Evolutionary conservation across 2,888 invertebrate genomes (phyloP), one percentile per base, ranked within the genome.

Genomic region (Dasysyrphus albostriatus): DNA sequence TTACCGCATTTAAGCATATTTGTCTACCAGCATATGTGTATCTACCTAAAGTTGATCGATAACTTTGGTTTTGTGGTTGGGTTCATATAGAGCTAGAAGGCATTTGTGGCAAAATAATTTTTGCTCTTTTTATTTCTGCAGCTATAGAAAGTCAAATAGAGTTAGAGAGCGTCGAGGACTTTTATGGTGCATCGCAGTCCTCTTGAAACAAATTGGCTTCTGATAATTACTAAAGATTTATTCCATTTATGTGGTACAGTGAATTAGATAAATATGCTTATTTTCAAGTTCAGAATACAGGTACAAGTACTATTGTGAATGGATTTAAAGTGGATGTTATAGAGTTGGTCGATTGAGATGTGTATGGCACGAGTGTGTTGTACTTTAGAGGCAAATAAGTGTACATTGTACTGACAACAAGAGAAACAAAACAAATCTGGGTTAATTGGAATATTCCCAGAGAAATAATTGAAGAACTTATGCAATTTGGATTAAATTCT

Each of bases 31-130:
- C 10, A 69, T 51, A 16, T n/a, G n/a, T n/a, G n/a, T 42, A 39
- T 10, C 4, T 3, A 10, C 19, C 24, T 24, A 2, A 14, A 32
- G 12, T 54, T 56, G 47, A 70, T 70, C 76, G 39, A 81, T 76
- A 54, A 75, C 56, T 44, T 61, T 70, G 32, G 9, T 56, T 73
- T 44, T 54, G 61, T 54, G 65, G 58, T 76, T 65, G 75, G 44
- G 56, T n/a, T 1, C 3, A 7, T 32, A 32, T 7, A 37, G n/a
- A 59, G 14, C 24, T 42, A 1, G 42, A 42, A n/a, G 29, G 37
- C n/a, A 44, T 47, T 42, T 61, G 42, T 42, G 63, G 63, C n/a
- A 16, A 32, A 44, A 29, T 39, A 37, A 29, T n/a, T 44, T n/a
- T 47, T 47, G 63, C 32, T 47, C 63, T 32, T 63, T 63, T 63